Conservation (phyloP, 2,797 vertebrate species). For the Falco cherrug region DNA sequence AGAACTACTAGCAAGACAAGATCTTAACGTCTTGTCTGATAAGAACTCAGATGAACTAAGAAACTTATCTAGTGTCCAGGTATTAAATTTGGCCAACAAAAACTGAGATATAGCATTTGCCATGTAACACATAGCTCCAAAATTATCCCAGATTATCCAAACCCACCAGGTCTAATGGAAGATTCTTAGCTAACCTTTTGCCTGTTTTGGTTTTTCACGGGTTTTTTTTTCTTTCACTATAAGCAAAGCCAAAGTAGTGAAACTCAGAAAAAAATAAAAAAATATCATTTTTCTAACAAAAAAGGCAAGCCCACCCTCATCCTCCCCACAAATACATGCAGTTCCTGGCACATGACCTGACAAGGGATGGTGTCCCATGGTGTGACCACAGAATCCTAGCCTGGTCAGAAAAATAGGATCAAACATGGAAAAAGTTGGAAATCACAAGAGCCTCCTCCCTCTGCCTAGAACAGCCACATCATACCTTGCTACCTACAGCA, state of each 20-base stretch:
- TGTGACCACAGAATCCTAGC: not conserved
- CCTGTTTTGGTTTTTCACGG: not conserved
- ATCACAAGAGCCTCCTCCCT: not conserved
- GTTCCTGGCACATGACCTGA: not conserved
- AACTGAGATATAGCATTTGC: not conserved
- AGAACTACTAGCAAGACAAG: not conserved
- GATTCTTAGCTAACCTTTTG: not conserved
- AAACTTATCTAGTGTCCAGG: not conserved
- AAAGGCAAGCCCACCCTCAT: not conserved
- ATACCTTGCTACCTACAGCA: not conserved
- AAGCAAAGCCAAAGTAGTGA: not conserved
- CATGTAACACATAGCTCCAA: not conserved
- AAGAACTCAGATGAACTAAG: not conserved
- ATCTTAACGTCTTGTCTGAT: not conserved
- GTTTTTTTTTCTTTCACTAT: not conserved
- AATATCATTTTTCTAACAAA: too few relatives aligned
- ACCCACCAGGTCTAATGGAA: not conserved
- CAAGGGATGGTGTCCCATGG: not conserved
- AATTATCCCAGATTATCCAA: not conserved
- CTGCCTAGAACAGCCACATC: not conserved
- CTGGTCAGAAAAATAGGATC: not conserved
- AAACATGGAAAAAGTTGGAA: not conserved
- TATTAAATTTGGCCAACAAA: not conserved
- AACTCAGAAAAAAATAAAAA: not conserved
- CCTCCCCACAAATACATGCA: not conserved